These are phyloP conservation scores for Philopotamus ludificatus DNA, from an alignment of 1,140 invertebrate species.

Conservation along the genomic window DNA sequence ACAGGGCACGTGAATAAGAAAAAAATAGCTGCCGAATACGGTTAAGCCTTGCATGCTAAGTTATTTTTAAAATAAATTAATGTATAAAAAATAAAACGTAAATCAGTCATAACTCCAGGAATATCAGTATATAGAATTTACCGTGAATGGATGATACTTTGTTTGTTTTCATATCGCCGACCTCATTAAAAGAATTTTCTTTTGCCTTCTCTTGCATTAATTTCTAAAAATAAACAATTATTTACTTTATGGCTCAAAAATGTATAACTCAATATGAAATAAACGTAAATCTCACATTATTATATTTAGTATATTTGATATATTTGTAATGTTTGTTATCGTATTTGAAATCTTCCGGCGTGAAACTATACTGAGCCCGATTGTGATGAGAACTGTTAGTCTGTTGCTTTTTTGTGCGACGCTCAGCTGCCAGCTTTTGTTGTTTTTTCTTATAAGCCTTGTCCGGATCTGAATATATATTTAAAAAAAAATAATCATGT, in stretches of 20 bases:
- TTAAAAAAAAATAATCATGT: neutral
- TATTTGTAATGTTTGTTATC: conserved; percentile 81
- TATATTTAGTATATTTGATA: conserved; percentile 73
- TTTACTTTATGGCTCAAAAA: neutral
- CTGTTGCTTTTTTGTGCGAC: conserved; percentile 40
- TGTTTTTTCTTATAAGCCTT: conserved; percentile 36
- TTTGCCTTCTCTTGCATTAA: conserved; percentile 35
- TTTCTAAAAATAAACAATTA: conserved; percentile 26
- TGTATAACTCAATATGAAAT: neutral
- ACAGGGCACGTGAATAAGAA: too few species aligned
- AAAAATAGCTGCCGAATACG: too few species aligned
- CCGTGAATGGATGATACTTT: conserved; percentile 35
- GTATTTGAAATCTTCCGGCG: conserved; percentile 75
- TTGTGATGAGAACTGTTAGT: conserved; percentile 25
- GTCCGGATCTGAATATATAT: conserved; percentile 27
- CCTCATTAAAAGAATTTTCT: conserved; percentile 41
- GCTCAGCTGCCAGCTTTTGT: conserved; percentile 31
- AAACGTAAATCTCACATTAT: conserved; percentile 57
- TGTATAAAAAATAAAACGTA: conserved; percentile 1
- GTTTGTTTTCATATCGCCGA: conserved; percentile 36
- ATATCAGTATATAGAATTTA: conserved; percentile 8
- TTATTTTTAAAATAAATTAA: conserved; percentile 11
- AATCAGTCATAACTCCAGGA: neutral
- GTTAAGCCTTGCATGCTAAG: neutral
- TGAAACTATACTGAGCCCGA: conserved; percentile 63